Base-by-base conservation (phyloP, 2,797 vertebrate species). In the Myoxocephalus aenaeus region DNA sequence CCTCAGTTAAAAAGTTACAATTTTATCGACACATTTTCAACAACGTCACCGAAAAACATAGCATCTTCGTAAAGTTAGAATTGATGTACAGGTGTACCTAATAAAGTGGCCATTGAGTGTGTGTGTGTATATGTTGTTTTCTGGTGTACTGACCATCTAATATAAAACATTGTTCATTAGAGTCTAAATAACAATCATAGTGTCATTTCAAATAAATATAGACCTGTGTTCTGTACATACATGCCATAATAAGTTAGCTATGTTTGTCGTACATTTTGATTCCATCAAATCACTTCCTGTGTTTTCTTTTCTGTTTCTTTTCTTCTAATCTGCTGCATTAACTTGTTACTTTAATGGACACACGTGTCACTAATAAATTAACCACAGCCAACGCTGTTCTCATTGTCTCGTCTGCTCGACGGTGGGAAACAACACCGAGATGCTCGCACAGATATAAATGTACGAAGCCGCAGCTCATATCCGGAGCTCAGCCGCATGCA, bases 401-500 rank as follows among this genome's bases (percentile, higher is more conserved):
- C 11, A 3, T 40, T 5, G 32, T 20, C 3, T 54, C 25, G 3
- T 54, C 22, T n/a, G 42, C 22, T n/a, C 9, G 1, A 27, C 9
- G 58, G 58, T 17, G 17, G 61, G 48, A 88, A 87, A 81, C 59
- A 4, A 40, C 2, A 32, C 42, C 4, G 32, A 67, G 57, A 70
- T 20, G 53, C 14, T 13, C 56, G 15, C 40, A 7, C 32, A 22
- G 67, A 70, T 75, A 57, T 15, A 0, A 61, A 6, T 34, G 34
- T 9, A 1, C 61, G 65, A 87, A 92, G 53, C 87, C 88, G 1
- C 86, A 85, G 68, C 63, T 76, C 86, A 83, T 77, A 79, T 89
- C 86, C 65, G 74, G 20, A 71, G 12, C n/a, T 27, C 64, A 15
- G 7, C 44, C 25, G 4, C 61, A 51, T 13, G 17, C 56, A 32